Conservation (phyloP, 2,113 vertebrate genomes). For the Seriola aureovittata region DNA sequence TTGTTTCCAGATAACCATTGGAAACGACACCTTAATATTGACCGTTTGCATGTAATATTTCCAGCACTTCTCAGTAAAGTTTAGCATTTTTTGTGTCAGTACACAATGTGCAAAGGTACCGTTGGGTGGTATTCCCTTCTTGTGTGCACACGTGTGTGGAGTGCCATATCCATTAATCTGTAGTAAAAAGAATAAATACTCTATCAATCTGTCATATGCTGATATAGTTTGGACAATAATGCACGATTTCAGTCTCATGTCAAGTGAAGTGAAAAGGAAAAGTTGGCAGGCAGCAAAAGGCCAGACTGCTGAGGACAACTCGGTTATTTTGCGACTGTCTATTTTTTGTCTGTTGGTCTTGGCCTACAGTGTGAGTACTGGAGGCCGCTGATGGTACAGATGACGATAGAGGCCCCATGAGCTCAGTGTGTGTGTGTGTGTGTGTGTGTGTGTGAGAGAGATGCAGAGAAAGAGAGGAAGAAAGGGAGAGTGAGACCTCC, state of each 20-base stretch:
- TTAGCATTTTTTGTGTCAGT: constrained; percentile 4
- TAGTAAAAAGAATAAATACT: constrained; percentile 48
- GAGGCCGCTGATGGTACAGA: constrained; percentile 63
- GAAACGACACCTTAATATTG: no score
- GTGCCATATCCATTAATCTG: constrained; percentile 37
- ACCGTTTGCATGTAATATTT: neutral
- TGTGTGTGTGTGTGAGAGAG: constrained; percentile 8
- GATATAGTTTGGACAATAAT: constrained; percentile 54
- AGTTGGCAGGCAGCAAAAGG: constrained; percentile 54
- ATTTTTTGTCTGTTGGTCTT: constrained; percentile 80
- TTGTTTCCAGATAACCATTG: no score
- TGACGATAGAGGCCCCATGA: constrained; percentile 57
- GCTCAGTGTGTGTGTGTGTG: constrained; percentile 42
- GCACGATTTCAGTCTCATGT: constrained; percentile 59
- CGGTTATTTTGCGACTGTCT: constrained; percentile 73
- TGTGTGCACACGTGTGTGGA: constrained; percentile 28
- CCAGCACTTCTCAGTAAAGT: neutral
- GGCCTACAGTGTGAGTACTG: constrained; percentile 56
- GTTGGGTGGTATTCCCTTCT: constrained; percentile 20
- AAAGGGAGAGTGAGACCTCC: constrained; percentile 36
- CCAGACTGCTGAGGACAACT: constrained; percentile 65
- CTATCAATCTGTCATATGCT: constrained; percentile 46
- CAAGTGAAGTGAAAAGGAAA: constrained; percentile 65
- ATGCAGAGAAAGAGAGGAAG: neutral
- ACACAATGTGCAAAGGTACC: neutral